Conservation (phyloP, 2,888 invertebrate species). For the Drosophila prolongata region DNA sequence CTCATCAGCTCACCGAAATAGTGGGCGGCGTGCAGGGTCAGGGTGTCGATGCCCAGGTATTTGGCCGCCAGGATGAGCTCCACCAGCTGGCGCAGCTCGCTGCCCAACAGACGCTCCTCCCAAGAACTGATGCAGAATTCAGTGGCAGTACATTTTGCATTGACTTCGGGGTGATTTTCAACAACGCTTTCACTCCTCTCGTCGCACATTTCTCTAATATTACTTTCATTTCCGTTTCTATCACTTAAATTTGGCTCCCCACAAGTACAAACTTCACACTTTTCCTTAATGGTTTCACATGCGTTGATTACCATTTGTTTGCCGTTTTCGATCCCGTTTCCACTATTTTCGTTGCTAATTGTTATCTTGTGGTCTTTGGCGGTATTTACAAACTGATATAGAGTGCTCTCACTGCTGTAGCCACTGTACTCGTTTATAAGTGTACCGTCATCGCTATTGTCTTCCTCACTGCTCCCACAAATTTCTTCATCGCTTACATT, state of each 20-base stretch:
- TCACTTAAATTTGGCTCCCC: not conserved
- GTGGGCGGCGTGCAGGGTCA: not conserved
- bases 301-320: not conserved
- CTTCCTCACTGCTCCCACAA: too few species aligned
- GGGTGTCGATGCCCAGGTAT: not conserved
- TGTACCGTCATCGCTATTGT: too few species aligned
- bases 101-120: slow-evolving; percentile 1
- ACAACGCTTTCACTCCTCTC: too few species aligned
- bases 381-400: too few species aligned
- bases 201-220: too few species aligned
- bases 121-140: not conserved
- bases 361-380: too few species aligned
- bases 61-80: slow-evolving; percentile 3
- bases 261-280: not conserved
- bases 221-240: not conserved
- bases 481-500: too few species aligned
- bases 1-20: not conserved
- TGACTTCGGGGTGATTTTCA: too few species aligned
- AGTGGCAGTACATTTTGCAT: too few species aligned
- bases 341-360: not conserved
- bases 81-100: slow-evolving; percentile 1
- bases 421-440: too few species aligned
- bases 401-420: too few species aligned
- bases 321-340: not conserved
- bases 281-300: not conserved